These are phyloP conservation scores for Diachasmimorpha longicaudata DNA, from an alignment of 1,140 invertebrate species.

Conservation along the genomic window DNA sequence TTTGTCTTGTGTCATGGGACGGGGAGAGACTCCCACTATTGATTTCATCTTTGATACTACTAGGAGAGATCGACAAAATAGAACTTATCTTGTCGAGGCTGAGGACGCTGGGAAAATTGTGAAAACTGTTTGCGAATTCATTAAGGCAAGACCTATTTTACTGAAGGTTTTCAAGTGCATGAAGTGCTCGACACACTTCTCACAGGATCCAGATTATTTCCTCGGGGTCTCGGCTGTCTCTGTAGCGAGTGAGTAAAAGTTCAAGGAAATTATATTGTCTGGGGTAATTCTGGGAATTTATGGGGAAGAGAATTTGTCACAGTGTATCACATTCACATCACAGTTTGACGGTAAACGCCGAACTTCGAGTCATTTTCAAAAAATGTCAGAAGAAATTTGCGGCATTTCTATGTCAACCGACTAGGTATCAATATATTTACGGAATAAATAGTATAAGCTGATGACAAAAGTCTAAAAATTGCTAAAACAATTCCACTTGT, in stretches of 20 bases:
- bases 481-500: neutral
- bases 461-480: too few species aligned
- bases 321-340: too few species aligned
- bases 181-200: slow-evolving; percentile 69
- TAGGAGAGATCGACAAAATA: slow-evolving; percentile 63
- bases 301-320: too few species aligned
- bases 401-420: too few species aligned
- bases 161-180: slow-evolving; percentile 68
- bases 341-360: too few species aligned
- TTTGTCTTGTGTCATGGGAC: slow-evolving; percentile 63
- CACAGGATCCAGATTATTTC: slow-evolving; percentile 57
- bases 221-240: slow-evolving; percentile 33
- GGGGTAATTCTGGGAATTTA: too few species aligned
- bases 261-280: neutral
- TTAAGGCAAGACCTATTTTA: slow-evolving; percentile 61
- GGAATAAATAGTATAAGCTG: too few species aligned
- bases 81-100: slow-evolving; percentile 66
- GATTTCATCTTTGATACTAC: slow-evolving; percentile 70
- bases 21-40: slow-evolving; percentile 61
- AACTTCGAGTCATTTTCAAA: too few species aligned
- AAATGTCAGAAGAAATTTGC: too few species aligned
- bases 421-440: too few species aligned
- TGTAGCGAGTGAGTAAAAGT: slow-evolving; percentile 34
- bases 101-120: slow-evolving; percentile 67
- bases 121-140: slow-evolving; percentile 57